Base-by-base conservation (phyloP, 2,113 vertebrate genomes). In the Rhadina sibilatrix region DNA sequence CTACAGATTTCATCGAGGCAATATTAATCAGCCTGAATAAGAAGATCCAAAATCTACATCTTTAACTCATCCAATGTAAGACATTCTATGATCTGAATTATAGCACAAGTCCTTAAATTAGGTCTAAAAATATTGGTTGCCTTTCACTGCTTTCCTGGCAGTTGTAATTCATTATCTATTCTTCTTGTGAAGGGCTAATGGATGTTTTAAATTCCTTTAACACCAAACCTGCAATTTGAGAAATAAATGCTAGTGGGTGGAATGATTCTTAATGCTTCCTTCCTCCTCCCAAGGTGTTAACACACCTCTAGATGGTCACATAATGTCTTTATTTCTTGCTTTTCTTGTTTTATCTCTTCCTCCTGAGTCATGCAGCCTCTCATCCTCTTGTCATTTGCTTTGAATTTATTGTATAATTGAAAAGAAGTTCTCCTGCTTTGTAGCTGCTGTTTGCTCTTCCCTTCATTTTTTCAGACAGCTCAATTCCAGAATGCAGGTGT, bases 401-500 rank as follows among this genome's bases (percentile, higher is more conserved):
- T 97, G 69, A 94, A 97, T 96, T 94, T 97, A 96, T 78, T 91
- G 59, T 7, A 12, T 95, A 88, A 97, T 95, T 97, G 92, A 93
- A 96, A 59, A 63, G 54, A 92, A 86, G n/a, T 12, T 81, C 65
- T 88, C 40, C 23, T 71, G n/a, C 47, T 96, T 97, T 96, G 95
- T 83, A 80, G 76, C 59, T 95, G 66, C 57, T 85, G 46, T 90
- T 81, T 94, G n/a, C 25, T 54, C 33, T 77, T 25, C 46, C 19
- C 53, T 78, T 70, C 76, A 59, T 87, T 86, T 94, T 82, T 80
- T 49, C 21, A 92, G 70, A 92, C 40, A 89, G n/a, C 76, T 96
- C 94, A 94, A 94, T 96, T 96, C 81, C 91, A 84, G 86, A 97
- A 91, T 78, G 38, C 86, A 96, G 70, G 90, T 79, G 56, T 79